Conservation (phyloP, 1,140 invertebrate species). For the Leptinotarsa undecemlineata region DNA sequence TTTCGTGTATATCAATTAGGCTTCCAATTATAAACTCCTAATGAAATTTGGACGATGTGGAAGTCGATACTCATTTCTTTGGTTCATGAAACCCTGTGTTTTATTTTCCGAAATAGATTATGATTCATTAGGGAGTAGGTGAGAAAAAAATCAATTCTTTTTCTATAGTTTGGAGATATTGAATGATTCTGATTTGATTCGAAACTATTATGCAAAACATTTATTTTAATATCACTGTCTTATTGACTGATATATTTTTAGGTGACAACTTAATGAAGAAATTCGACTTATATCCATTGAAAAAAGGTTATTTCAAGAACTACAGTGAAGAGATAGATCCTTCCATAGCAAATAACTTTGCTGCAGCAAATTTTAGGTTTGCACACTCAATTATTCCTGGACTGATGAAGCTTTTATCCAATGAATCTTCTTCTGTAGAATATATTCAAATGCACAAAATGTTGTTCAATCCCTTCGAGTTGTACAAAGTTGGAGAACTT, state of each 20-base stretch:
- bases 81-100: too few species aligned
- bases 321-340: constrained; percentile 79
- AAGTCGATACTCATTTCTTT: too few species aligned
- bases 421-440: constrained; percentile 63
- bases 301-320: constrained; percentile 64
- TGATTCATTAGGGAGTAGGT: too few species aligned
- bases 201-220: too few species aligned
- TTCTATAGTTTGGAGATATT: too few species aligned
- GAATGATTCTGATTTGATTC: too few species aligned
- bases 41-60: too few species aligned
- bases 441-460: constrained; percentile 77
- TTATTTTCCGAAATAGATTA: too few species aligned
- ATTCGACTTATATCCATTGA: constrained; percentile 64
- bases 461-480: constrained; percentile 79
- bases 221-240: too few species aligned
- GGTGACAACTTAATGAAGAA: constrained; percentile 62
- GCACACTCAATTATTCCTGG: constrained; percentile 83
- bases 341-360: constrained; percentile 87
- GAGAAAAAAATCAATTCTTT: too few species aligned
- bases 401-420: constrained; percentile 69
- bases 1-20: too few species aligned
- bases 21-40: too few species aligned
- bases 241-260: constrained; percentile 35
- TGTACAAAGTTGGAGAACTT: constrained; percentile 67
- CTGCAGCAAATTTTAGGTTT: constrained; percentile 87